Base-by-base conservation (phyloP, 2,113 vertebrate genomes). In the Ranitomeya imitator region DNA sequence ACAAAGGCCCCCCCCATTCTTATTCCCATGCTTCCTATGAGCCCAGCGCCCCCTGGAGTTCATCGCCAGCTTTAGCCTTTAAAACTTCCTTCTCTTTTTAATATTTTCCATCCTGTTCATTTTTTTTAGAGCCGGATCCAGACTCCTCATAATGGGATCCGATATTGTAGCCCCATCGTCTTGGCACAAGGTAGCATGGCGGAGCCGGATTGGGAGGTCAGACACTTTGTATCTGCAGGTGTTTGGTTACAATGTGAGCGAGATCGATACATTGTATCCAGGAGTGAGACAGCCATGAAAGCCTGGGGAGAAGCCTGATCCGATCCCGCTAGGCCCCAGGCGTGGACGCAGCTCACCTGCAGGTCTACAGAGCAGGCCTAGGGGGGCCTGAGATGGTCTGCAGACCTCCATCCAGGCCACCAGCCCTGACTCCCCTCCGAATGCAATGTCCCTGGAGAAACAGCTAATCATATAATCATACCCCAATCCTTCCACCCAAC, bases 81-180 rank as follows among this genome's bases (percentile, higher is more conserved):
- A 23, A 14, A 79, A 79, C 78, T 26, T 79, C 54, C 54, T n/a
- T 23, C 12, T 8, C 12, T 57, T 57, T 11, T 11, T 57, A 26
- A 26, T 26, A n/a, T 69, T 10, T 45, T 74, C 31, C 15, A 45
- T 74, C 14, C 31, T 74, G 71, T 3, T 7, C 71, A 52, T 18
- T 51, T 6, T 9, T 31, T 9, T 2, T 23, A 0, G 7, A 1
- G 3, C 73, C 0, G 14, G 0, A 7, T 4, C 2, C 55, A 57
- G 55, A 57, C 55, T 13, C 7, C 9, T 57, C 55, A 57, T 13
- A 45, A n/a, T 11, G 37, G 15, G 16, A 76, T 15, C 73, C 1
- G 45, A 7, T 21, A 76, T 18, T 21, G 19, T 9, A 18, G 51
- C 37, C 4, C 15, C 73, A 51, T 16, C 10, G 71, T 16, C 10